Conservation (phyloP, 1,140 invertebrate genomes). For the Hyposmocoma kahamanoa region DNA sequence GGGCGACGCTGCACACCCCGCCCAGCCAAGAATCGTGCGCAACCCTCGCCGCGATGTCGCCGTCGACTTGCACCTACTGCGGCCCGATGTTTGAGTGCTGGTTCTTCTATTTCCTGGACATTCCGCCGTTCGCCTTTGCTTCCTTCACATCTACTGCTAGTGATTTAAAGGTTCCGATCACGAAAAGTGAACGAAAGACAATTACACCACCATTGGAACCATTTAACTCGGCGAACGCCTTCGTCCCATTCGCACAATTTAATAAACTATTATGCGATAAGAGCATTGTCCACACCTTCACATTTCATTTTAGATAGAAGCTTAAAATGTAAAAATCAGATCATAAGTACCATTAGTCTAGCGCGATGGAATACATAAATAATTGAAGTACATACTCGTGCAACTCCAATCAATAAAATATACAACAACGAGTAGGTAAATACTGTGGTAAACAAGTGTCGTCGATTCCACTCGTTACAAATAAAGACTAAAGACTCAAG, state of each 20-base stretch:
- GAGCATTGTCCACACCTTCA: conserved; percentile 21
- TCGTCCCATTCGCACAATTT: conserved; percentile 20
- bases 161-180: too few relatives aligned
- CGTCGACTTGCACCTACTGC: conserved; percentile 63
- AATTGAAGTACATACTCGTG: conserved; percentile 23
- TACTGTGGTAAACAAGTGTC: conserved; percentile 32
- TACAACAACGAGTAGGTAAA: conserved; percentile 53
- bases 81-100: conserved; percentile 54
- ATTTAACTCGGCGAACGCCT: too few relatives aligned
- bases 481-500: conserved; percentile 49
- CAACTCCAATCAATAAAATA: conserved; percentile 32
- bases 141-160: too few relatives aligned
- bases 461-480: conserved; percentile 37
- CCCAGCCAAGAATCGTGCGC: conserved; percentile 40
- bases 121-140: not conserved
- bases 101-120: not conserved
- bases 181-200: too few relatives aligned
- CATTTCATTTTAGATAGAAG: conserved; percentile 30
- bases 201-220: too few relatives aligned
- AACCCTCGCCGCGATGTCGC: conserved; percentile 54
- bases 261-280: conserved; percentile 6
- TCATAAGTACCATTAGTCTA: conserved; percentile 28
- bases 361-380: conserved; percentile 20
- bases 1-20: conserved; percentile 39
- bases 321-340: conserved; percentile 31